Base-by-base conservation (phyloP, 2,113 vertebrate species). In the Opisthocomus hoazin region DNA sequence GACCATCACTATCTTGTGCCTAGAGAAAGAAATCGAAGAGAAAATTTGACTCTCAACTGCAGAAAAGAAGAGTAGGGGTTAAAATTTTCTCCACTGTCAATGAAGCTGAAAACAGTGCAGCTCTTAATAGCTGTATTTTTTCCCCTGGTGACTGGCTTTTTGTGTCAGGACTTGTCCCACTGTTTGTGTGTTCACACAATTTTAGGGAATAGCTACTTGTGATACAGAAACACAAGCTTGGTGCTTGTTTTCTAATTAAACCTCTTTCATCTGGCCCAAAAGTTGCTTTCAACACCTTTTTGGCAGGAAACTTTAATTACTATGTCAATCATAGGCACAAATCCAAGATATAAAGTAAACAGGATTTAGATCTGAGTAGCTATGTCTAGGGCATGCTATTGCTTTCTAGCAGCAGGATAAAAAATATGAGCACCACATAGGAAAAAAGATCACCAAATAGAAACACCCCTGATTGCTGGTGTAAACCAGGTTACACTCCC, bases 231-330 rank as follows among this genome's bases (percentile, higher is more conserved):
- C 48, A 82, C 56, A 78, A 83, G 22, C 24, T n/a, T 43, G 34
- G 26, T 79, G 53, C 6, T 71, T 68, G 43, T 95, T 95, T 94
- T 93, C 53, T 79, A 93, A 94, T 94, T 91, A 93, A 71, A 73
- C 11, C 15, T 69, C 43, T 87, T 92, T 89, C 75, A 65, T 76
- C 57, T 79, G 48, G 18, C 29, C 36, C 45, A 51, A 76, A 94
- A 87, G 36, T 68, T 82, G 30, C 34, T 91, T 94, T 84, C 84
- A 89, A 21, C 36, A 91, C 56, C 27, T 64, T 93, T 94, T 92
- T 84, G 73, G 16, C 43, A 79, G 48, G 21, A 82, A 82, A 57
- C 12, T 77, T 89, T 89, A 91, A 95, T 95, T 89, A 69, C 34
- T 58, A n/a, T 84, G 64, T 94, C 48, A 68, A 75, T 78, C 36